Evolutionary conservation across 2,888 invertebrate genomes (phyloP).

Genomic region (Noctua janthe): DNA sequence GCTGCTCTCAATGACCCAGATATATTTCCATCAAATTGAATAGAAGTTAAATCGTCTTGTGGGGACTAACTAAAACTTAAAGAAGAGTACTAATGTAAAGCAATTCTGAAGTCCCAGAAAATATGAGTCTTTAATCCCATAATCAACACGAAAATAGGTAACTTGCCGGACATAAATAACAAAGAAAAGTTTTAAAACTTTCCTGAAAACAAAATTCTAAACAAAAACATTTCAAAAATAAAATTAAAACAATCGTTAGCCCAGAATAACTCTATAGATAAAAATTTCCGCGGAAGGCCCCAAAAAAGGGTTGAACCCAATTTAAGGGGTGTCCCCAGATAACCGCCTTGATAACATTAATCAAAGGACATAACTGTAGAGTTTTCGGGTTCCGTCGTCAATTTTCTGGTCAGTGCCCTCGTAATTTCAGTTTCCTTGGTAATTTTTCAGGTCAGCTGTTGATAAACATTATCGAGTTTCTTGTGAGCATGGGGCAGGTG

Average conservation of each 20-base stretch:
- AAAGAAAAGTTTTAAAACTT: constrained; percentile 24
- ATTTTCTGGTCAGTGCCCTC: constrained; percentile 88
- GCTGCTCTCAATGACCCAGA: no score
- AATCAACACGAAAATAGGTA: constrained; percentile 7
- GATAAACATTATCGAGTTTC: constrained; percentile 76
- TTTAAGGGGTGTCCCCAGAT: constrained; percentile 83
- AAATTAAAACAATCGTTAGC: constrained; percentile 64
- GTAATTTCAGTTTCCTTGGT: constrained; percentile 85
- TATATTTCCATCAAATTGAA: neutral
- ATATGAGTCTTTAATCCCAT: neutral
- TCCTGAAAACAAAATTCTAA: constrained; percentile 40
- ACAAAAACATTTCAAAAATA: constrained; percentile 60
- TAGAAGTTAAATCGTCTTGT: neutral
- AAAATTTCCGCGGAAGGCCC: constrained; percentile 68
- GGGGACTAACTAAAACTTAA: neutral
- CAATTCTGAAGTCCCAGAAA: neutral
- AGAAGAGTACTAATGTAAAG: neutral
- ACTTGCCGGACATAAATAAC: constrained; percentile 4
- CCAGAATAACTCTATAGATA: constrained; percentile 71
- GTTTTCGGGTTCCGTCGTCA: constrained; percentile 76
- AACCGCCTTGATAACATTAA: constrained; percentile 88
- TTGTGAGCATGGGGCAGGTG: constrained; percentile 49
- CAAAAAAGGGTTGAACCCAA: constrained; percentile 80
- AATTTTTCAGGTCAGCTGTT: constrained; percentile 85
- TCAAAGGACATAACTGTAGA: constrained; percentile 83